Evolutionary conservation across 2,888 invertebrate species (phyloP).

Genomic region (Dynastes tityus): DNA sequence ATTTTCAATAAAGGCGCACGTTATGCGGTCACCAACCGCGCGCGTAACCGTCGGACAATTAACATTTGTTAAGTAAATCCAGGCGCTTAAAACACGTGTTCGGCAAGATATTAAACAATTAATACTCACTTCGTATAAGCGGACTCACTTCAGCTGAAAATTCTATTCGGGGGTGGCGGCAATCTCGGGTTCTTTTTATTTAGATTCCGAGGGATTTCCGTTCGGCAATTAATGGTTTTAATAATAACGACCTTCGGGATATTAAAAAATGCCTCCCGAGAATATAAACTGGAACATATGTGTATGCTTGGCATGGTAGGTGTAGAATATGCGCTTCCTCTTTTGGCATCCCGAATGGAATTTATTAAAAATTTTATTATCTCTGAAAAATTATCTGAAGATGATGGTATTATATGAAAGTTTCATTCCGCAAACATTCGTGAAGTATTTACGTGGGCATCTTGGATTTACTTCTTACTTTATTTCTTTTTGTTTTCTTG

Average conservation of each 20-base stretch:
- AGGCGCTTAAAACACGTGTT: conserved; percentile 69
- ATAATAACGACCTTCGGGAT: conserved; percentile 59
- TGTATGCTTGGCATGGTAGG: background rate
- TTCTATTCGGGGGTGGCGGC: conserved; percentile 47
- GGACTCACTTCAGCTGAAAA: conserved; percentile 50
- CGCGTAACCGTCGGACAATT: conserved; percentile 60
- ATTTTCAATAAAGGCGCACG: conserved; percentile 44
- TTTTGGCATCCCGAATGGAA: background rate
- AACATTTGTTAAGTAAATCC: conserved; percentile 70
- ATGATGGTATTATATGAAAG: background rate
- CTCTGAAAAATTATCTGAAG: background rate
- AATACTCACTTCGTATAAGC: conserved; percentile 59
- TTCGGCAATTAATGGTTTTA: conserved; percentile 68
- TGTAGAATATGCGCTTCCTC: background rate
- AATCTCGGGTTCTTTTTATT: conserved; percentile 60
- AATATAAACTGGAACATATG: conserved; percentile 23
- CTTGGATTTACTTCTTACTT: too few relatives aligned
- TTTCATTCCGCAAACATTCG: too few relatives aligned
- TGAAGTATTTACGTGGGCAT: too few relatives aligned
- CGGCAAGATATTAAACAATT: conserved; percentile 70
- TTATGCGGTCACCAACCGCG: conserved; percentile 30
- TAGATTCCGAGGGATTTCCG: conserved; percentile 66
- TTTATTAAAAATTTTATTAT: conserved; percentile 25
- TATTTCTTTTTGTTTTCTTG: too few relatives aligned
- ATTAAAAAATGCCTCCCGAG: conserved; percentile 40